Conservation (phyloP, 2,113 vertebrate species). For the Malurus cyaneus region DNA sequence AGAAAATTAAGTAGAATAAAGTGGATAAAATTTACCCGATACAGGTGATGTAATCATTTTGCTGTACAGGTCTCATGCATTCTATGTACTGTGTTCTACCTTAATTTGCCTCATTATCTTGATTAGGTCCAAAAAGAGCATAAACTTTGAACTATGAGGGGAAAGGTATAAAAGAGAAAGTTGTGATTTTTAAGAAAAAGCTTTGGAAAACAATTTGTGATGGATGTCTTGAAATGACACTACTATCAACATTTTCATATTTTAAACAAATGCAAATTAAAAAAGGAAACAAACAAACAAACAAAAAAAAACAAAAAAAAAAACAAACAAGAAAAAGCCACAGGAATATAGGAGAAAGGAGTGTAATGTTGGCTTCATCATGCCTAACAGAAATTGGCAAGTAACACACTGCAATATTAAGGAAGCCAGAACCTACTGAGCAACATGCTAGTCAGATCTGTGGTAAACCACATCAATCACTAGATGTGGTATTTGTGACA, state of each 20-base stretch:
- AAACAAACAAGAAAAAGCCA: not conserved
- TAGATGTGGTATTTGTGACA: conserved; percentile 38
- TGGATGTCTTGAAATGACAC: not conserved
- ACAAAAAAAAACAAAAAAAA: not conserved
- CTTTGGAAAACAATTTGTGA: not conserved
- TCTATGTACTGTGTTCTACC: not conserved
- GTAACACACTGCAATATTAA: not conserved
- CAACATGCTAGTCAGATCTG: conserved; percentile 36
- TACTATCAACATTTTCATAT: not conserved
- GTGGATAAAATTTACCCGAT: not conserved
- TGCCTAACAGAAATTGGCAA: conserved; percentile 12
- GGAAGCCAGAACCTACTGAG: conserved; percentile 36
- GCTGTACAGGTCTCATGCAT: not conserved
- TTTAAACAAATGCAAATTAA: not conserved
- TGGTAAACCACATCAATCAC: conserved; percentile 46
- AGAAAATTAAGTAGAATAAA: not conserved
- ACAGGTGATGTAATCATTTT: not conserved
- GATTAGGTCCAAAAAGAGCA: not conserved
- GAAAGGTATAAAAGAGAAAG: not conserved
- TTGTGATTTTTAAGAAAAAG: not conserved
- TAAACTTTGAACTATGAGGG: not conserved
- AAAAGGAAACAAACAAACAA: not conserved
- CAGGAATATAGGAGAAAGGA: not conserved
- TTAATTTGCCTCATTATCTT: not conserved
- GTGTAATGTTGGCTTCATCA: not conserved